Evolutionary conservation across 2,113 vertebrate genomes (phyloP).

Genomic region (Maccullochella peelii): DNA sequence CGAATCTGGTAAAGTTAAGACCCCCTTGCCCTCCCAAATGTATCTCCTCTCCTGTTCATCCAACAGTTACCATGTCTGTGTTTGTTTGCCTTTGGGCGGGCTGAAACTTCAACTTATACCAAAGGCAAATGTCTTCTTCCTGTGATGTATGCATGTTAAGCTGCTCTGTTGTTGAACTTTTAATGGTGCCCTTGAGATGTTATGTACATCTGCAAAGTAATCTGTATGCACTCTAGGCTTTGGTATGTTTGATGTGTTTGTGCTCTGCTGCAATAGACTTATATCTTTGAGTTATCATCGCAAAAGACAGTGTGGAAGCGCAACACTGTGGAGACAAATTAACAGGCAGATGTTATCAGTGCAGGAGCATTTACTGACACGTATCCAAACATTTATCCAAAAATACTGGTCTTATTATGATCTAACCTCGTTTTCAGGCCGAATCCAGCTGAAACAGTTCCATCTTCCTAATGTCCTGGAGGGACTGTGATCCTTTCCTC

Average conservation of each 20-base stretch:
- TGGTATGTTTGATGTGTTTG: constrained; percentile 36
- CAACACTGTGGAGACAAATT: constrained; percentile 3
- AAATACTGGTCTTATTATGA: constrained; percentile 5
- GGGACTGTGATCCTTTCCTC: background rate
- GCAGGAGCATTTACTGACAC: background rate
- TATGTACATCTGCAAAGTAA: constrained; percentile 11
- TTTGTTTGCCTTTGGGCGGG: constrained; percentile 49
- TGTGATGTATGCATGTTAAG: constrained; percentile 42
- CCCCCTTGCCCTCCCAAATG: constrained; percentile 50
- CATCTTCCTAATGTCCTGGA: background rate
- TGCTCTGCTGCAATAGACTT: constrained; percentile 5
- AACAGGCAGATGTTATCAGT: background rate
- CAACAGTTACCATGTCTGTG: constrained; percentile 44
- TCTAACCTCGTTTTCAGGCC: background rate
- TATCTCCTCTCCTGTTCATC: constrained; percentile 51
- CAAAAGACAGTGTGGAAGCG: background rate
- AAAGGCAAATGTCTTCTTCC: constrained; percentile 34
- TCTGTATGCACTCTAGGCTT: constrained; percentile 12
- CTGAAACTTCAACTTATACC: constrained; percentile 5
- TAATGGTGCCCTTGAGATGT: background rate
- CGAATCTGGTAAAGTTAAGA: constrained; percentile 87
- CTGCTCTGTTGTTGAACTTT: constrained; percentile 20
- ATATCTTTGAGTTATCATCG: background rate
- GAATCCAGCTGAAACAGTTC: background rate
- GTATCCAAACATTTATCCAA: background rate